Conservation (phyloP, 2,888 invertebrate species). For the Callinectes sapidus region DNA sequence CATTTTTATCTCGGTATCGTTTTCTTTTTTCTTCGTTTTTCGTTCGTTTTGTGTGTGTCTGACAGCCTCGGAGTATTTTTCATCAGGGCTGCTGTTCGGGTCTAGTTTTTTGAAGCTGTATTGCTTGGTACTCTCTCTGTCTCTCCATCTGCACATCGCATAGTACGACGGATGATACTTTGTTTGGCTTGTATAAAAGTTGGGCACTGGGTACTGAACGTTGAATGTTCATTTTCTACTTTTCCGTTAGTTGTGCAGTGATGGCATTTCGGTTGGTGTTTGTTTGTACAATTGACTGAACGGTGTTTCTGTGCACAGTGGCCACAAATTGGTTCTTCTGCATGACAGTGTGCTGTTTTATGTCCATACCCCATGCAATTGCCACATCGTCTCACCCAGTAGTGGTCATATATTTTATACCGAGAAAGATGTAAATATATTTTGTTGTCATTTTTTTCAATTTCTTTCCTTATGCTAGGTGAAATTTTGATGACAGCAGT, state of each 20-base stretch:
- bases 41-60: background rate
- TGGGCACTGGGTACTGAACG: background rate
- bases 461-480: background rate
- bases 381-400: background rate
- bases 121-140: background rate
- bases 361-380: conserved; percentile 18
- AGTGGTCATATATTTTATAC: background rate
- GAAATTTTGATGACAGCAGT: background rate
- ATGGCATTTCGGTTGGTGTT: background rate
- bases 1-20: no score
- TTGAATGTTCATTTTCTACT: background rate
- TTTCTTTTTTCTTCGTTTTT: background rate
- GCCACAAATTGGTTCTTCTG: background rate
- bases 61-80: background rate
- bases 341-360: conserved; percentile 5
- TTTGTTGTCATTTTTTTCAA: background rate
- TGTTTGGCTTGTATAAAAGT: background rate
- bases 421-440: background rate
- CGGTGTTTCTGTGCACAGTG: conserved; percentile 18
- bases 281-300: no score
- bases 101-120: background rate
- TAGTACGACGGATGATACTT: background rate
- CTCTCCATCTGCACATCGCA: background rate
- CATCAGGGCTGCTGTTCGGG: background rate
- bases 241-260: background rate